Percentiles rank a stretch among this genome's conserved stretches.
Evolutionary conservation across 2,113 vertebrate genomes (phyloP).

Genomic region (Macheiramphus alcinus): DNA sequence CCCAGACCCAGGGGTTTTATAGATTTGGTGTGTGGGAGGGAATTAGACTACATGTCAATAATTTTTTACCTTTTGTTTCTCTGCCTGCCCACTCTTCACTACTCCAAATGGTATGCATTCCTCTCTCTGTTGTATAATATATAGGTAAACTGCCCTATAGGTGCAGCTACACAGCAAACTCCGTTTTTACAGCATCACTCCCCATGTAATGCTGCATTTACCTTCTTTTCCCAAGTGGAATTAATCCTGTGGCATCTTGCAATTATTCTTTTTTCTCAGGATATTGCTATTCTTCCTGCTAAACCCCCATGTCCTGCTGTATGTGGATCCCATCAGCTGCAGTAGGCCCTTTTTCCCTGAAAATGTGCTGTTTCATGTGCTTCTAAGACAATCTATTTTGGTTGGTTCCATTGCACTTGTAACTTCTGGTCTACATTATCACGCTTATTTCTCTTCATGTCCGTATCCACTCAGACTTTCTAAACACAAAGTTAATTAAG

Average conservation of each 20-base stretch:
- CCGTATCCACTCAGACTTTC: background rate
- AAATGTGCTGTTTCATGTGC: background rate
- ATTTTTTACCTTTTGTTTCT: background rate
- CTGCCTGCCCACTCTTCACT: background rate
- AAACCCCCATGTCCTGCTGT: background rate
- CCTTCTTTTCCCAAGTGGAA: background rate
- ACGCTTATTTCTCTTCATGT: background rate
- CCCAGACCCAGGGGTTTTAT: background rate
- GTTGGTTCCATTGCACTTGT: background rate
- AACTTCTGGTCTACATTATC: background rate
- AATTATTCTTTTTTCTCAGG: background rate
- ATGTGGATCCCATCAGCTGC: background rate
- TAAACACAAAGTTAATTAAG: background rate
- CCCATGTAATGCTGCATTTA: background rate
- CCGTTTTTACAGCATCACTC: background rate
- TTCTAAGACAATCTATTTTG: background rate
- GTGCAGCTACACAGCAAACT: background rate
- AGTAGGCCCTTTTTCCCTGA: background rate
- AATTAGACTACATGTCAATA: background rate
- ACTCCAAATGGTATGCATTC: background rate
- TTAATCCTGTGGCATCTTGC: background rate
- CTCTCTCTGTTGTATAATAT: background rate
- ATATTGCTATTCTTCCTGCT: background rate
- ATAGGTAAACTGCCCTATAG: background rate
- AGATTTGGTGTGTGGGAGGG: background rate